phyloP scores from a whole-genome alignment of 64 coral and sea anemone species.

The Platygyra sinensis region DNA sequence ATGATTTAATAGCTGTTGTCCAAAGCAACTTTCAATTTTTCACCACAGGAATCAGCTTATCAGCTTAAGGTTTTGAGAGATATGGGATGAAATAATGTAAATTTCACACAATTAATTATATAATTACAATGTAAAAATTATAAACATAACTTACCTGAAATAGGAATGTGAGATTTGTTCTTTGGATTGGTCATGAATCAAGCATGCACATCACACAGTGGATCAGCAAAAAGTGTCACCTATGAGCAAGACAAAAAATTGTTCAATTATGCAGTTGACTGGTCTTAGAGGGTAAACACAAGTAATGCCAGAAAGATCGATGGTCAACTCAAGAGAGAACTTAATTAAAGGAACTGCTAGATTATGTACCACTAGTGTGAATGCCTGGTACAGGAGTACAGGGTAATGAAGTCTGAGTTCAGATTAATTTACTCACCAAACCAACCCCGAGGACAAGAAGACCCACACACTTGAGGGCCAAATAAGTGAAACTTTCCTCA shows the following conservation, averaged over 20 bases:
- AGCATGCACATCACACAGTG: slow-evolving; percentile 91
- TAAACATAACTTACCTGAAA: slow-evolving; percentile 61
- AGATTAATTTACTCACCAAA: slow-evolving; percentile 59
- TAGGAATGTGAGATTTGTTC: slow-evolving; percentile 83
- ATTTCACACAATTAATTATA: no score
- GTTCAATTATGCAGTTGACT: neutral
- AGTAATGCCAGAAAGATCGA: no score
- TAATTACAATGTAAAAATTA: neutral
- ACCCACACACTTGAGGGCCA: slow-evolving; percentile 74
- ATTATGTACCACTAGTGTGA: no score
- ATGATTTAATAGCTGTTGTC: no score
- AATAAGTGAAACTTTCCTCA: slow-evolving; percentile 68
- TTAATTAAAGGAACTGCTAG: no score
- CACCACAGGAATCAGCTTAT: no score
- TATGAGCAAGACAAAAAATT: neutral
- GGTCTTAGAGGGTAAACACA: no score
- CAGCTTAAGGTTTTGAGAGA: no score
- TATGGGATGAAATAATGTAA: no score
- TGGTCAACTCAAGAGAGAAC: no score
- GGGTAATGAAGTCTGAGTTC: neutral
- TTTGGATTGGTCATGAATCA: slow-evolving; percentile 68
- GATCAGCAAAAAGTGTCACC: slow-evolving; percentile 94
- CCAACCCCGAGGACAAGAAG: slow-evolving; percentile 84
- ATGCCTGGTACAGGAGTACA: no score
- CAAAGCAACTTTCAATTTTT: no score